Percentiles rank a stretch among this genome's conserved stretches.
Conservation (phyloP, 2,113 vertebrate genomes). For the Muntiacus muntjak region DNA sequence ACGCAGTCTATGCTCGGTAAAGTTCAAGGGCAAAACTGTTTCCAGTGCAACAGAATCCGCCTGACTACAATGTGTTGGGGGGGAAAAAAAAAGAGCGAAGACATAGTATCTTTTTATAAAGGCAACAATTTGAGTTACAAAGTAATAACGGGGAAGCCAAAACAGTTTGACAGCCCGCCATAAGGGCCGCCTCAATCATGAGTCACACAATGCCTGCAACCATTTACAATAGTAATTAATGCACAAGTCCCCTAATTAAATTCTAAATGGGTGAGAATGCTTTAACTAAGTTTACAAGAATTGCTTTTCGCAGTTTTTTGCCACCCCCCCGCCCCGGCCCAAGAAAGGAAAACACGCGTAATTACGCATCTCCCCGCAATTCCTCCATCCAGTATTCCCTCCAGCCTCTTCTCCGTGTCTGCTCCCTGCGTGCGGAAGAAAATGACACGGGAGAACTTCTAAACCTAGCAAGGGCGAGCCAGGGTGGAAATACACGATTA, state of each 20-base stretch:
- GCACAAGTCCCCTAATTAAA: slow-evolving; percentile 73
- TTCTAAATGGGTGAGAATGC: slow-evolving; percentile 62
- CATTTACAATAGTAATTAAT: slow-evolving; percentile 72
- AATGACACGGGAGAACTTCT: slow-evolving; percentile 38
- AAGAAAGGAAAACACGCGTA: slow-evolving; percentile 37
- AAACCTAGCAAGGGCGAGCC: not conserved
- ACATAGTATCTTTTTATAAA: slow-evolving; percentile 70
- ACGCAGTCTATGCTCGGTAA: slow-evolving; percentile 48
- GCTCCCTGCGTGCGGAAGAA: not conserved
- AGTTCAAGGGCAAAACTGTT: slow-evolving; percentile 71
- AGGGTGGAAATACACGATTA: not conserved
- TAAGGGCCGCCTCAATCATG: slow-evolving; percentile 67
- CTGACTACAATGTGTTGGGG: not conserved
- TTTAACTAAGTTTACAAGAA: slow-evolving; percentile 73
- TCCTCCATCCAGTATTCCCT: slow-evolving; percentile 27
- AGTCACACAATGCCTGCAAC: slow-evolving; percentile 74
- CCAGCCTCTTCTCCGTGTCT: slow-evolving; percentile 13
- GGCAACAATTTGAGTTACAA: slow-evolving; percentile 68
- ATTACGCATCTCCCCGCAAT: slow-evolving; percentile 43
- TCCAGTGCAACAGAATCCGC: slow-evolving; percentile 46
- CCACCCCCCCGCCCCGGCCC: not conserved
- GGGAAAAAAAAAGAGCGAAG: not conserved
- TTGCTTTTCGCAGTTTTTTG: slow-evolving; percentile 33
- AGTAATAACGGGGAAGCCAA: slow-evolving; percentile 74
- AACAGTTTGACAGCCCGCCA: slow-evolving; percentile 75